phyloP scores from a whole-genome alignment of 1,140 invertebrate species.

The Nasonia giraulti region DNA sequence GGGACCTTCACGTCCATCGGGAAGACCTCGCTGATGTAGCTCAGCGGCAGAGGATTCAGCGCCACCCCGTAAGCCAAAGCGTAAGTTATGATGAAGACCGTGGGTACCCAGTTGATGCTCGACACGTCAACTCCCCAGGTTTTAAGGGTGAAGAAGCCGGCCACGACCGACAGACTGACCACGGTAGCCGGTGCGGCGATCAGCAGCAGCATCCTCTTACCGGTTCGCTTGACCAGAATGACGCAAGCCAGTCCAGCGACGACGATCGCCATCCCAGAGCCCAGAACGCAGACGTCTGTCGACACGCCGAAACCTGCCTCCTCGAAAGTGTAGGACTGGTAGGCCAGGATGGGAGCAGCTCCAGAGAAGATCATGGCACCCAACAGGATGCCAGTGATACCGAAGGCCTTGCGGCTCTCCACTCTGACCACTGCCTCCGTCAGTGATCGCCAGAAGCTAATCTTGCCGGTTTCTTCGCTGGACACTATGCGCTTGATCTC shows the following conservation, averaged over 20 bases:
- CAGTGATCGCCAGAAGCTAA: slow-evolving; percentile 63
- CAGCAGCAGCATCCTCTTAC: slow-evolving; percentile 83
- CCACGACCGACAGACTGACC: slow-evolving; percentile 78
- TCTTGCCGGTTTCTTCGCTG: slow-evolving; percentile 70
- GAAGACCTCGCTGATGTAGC: slow-evolving; percentile 73
- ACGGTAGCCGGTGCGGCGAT: slow-evolving; percentile 80
- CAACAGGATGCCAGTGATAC: slow-evolving; percentile 85
- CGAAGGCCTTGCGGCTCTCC: slow-evolving; percentile 80
- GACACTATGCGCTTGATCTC: slow-evolving; percentile 78
- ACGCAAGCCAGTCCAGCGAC: slow-evolving; percentile 81
- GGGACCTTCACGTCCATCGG: slow-evolving; percentile 71
- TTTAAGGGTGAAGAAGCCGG: slow-evolving; percentile 80
- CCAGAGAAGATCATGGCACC: slow-evolving; percentile 88
- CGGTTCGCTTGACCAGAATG: slow-evolving; percentile 83
- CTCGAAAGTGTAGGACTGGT: slow-evolving; percentile 84
- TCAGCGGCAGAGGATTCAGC: slow-evolving; percentile 70
- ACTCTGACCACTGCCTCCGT: slow-evolving; percentile 75
- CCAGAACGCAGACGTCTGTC: slow-evolving; percentile 81
- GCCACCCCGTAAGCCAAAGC: slow-evolving; percentile 68
- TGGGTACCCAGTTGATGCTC: slow-evolving; percentile 63
- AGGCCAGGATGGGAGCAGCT: slow-evolving; percentile 89
- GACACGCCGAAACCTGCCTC: slow-evolving; percentile 82
- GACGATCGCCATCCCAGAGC: slow-evolving; percentile 87
- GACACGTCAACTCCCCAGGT: slow-evolving; percentile 71
- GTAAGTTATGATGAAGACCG: slow-evolving; percentile 66